phyloP scores from a whole-genome alignment of 1,140 invertebrate genomes.

The Pseudomyrmex pallidus region DNA sequence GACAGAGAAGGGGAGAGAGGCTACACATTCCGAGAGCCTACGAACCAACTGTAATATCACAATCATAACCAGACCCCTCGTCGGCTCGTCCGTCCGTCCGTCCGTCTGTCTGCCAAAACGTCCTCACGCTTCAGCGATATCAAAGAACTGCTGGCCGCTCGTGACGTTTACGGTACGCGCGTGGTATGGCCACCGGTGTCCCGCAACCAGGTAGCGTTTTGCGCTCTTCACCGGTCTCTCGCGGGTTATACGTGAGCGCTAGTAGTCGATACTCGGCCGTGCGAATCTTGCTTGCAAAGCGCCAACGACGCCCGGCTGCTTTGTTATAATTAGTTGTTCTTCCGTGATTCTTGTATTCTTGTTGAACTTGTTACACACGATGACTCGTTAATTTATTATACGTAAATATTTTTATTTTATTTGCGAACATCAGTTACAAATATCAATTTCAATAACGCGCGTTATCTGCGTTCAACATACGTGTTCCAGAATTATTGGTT shows the following conservation, averaged over 20 bases:
- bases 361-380: background rate
- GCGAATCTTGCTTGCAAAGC: background rate
- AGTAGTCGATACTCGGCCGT: slow-evolving; percentile 28
- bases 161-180: slow-evolving; percentile 73
- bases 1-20: slow-evolving; percentile 23
- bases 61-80: slow-evolving; percentile 83
- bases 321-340: slow-evolving; percentile 44
- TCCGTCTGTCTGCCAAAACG: slow-evolving; percentile 78
- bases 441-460: too few species aligned
- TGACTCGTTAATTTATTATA: background rate
- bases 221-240: slow-evolving; percentile 37
- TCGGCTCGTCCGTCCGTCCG: slow-evolving; percentile 70
- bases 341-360: background rate
- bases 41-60: slow-evolving; percentile 82
- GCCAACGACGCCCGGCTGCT: slow-evolving; percentile 13
- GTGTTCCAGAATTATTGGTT: too few species aligned
- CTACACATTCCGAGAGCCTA: slow-evolving; percentile 80
- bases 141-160: slow-evolving; percentile 77
- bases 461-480: too few species aligned
- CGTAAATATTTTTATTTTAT: too few species aligned
- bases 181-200: slow-evolving; percentile 60
- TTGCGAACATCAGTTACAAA: too few species aligned
- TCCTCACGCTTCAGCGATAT: slow-evolving; percentile 83
- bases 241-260: slow-evolving; percentile 32
- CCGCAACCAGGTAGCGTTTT: slow-evolving; percentile 58